Percentiles rank a stretch among this genome's conserved stretches.
Conservation (phyloP, 2,888 invertebrate species). For the Aporophyla lueneburgensis region DNA sequence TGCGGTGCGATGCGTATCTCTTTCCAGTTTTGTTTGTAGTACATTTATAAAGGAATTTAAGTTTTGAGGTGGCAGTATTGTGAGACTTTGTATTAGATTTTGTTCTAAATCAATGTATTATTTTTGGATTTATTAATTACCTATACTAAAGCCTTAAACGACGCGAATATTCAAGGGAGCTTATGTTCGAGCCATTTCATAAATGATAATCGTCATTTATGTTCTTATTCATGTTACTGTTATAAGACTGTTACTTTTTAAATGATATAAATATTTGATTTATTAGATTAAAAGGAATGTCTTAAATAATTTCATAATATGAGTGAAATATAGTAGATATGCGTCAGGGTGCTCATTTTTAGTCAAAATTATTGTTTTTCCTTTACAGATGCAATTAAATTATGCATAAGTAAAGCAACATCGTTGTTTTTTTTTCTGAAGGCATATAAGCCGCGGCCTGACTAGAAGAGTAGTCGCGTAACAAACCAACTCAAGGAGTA, state of each 20-base stretch:
- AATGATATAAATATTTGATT: too few relatives aligned
- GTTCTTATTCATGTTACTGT: too few relatives aligned
- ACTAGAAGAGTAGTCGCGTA: too few relatives aligned
- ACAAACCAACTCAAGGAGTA: too few relatives aligned
- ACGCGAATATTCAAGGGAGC: too few relatives aligned
- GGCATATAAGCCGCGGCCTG: too few relatives aligned
- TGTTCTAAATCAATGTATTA: not conserved
- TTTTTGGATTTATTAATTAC: not conserved
- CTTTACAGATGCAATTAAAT: not conserved
- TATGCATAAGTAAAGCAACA: not conserved
- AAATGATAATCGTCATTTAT: too few relatives aligned
- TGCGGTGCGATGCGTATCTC: conserved; percentile 24
- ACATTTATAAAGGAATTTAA: not conserved
- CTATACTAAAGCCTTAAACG: not conserved
- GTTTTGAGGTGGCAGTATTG: conserved; percentile 14
- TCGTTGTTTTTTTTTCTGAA: too few relatives aligned
- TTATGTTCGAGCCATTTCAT: too few relatives aligned
- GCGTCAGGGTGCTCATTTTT: not conserved
- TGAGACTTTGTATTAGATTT: not conserved
- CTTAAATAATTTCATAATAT: not conserved
- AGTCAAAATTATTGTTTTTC: not conserved
- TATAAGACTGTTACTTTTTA: too few relatives aligned
- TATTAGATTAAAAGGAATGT: too few relatives aligned
- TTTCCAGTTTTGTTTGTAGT: conserved; percentile 5
- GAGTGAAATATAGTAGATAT: not conserved